Conservation (phyloP, 2,113 vertebrate species). For the Recurvirostra avosetta region DNA sequence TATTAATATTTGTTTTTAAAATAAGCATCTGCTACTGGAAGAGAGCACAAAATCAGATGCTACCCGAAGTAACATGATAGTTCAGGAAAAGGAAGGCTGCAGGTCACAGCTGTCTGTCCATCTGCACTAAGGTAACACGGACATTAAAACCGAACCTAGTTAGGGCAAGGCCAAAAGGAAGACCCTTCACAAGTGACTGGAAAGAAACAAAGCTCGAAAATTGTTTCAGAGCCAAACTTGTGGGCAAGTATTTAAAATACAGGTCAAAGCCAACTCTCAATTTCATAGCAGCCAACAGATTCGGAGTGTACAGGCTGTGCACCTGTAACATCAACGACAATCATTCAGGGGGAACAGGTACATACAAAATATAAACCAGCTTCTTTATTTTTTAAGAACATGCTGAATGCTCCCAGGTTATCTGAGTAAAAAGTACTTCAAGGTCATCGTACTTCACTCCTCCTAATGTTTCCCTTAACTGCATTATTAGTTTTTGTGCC, state of each 20-base stretch:
- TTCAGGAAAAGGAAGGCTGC: background rate
- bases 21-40: conserved; percentile 51
- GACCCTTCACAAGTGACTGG: background rate
- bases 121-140: background rate
- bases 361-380: background rate
- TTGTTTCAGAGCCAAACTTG: background rate
- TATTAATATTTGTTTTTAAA: conserved; percentile 60
- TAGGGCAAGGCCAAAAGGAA: background rate
- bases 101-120: background rate
- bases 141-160: fast-evolving
- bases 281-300: background rate
- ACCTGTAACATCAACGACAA: background rate
- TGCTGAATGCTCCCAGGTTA: background rate
- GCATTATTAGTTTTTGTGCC: background rate
- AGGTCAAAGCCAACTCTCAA: background rate
- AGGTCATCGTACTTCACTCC: background rate
- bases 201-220: background rate
- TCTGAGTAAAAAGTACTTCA: background rate
- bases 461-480: background rate
- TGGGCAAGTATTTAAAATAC: background rate
- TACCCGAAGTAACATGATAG: background rate
- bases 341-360: background rate
- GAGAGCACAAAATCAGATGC: background rate
- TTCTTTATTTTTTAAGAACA: background rate
- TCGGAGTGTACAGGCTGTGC: background rate